Conservation (phyloP, 2,113 vertebrate genomes). For the Nycticebus coucang region DNA sequence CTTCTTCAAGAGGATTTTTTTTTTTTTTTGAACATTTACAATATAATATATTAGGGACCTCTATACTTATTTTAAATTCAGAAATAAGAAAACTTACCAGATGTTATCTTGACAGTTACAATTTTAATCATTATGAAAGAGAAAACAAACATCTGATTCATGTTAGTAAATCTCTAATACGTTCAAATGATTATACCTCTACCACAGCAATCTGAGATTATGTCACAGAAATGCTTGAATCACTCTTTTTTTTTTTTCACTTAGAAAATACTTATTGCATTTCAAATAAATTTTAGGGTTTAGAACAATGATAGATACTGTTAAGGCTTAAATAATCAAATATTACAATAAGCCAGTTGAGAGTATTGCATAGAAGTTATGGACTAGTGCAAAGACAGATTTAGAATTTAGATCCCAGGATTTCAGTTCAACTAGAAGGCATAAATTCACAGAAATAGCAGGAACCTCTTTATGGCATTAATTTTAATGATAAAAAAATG, state of each 20-base stretch:
- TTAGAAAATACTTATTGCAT: not conserved
- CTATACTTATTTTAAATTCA: not conserved
- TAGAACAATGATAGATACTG: not conserved
- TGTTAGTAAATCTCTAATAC: not conserved
- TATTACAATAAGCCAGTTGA: not conserved
- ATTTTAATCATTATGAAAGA: not conserved
- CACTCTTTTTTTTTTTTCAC: not conserved
- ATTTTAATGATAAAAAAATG: not conserved
- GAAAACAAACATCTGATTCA: not conserved
- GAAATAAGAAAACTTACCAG: not conserved
- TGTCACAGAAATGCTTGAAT: not conserved
- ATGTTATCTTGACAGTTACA: not conserved
- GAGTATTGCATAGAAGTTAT: not conserved
- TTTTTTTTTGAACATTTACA: conserved; percentile 27
- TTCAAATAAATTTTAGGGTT: not conserved
- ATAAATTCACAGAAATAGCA: not conserved
- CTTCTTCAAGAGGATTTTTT: not conserved
- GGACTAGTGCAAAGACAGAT: not conserved
- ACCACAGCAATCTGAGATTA: not conserved
- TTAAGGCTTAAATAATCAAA: conserved; percentile 25
- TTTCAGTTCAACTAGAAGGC: not conserved
- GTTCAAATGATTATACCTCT: not conserved
- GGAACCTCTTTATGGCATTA: not conserved
- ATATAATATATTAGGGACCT: not conserved
- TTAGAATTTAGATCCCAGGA: not conserved